phyloP scores from a whole-genome alignment of 2,797 vertebrate genomes.

The Petrocephalus sullivani region DNA sequence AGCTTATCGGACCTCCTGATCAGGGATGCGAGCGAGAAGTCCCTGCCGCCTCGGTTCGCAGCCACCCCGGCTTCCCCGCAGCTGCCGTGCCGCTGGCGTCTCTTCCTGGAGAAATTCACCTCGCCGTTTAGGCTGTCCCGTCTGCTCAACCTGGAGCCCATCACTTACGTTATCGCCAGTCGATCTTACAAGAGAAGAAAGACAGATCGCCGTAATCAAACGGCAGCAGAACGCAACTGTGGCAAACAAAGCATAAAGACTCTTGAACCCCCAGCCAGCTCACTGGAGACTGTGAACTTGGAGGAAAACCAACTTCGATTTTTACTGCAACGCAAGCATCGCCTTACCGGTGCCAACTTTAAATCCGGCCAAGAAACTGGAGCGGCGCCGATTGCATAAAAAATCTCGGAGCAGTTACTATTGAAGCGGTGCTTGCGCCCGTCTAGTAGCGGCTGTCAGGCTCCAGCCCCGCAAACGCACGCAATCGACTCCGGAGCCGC shows the following conservation, averaged over 20 bases:
- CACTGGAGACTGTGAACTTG: background rate
- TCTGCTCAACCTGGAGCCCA: conserved; percentile 78
- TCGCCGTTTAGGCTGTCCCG: conserved; percentile 74
- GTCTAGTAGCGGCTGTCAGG: background rate
- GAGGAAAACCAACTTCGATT: conserved; percentile 4
- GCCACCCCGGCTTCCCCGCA: conserved; percentile 44
- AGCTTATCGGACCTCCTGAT: conserved; percentile 73
- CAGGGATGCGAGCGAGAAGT: conserved; percentile 70
- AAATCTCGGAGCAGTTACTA: background rate
- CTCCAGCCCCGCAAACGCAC: background rate
- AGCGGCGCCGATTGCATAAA: background rate
- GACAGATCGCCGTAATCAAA: background rate
- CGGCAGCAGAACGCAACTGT: background rate
- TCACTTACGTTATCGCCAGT: conserved; percentile 39
- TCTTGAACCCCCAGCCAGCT: background rate
- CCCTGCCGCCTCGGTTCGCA: conserved; percentile 48
- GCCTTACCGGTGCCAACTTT: background rate
- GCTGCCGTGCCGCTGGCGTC: conserved; percentile 45
- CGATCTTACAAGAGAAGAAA: background rate
- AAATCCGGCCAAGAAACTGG: background rate
- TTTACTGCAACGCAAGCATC: background rate
- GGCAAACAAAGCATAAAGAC: background rate
- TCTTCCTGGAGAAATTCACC: conserved; percentile 51
- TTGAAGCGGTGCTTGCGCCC: background rate
- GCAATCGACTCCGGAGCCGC: background rate